Base-by-base conservation (phyloP, 2,888 invertebrate species). In the Gnatocerus cornutus region DNA sequence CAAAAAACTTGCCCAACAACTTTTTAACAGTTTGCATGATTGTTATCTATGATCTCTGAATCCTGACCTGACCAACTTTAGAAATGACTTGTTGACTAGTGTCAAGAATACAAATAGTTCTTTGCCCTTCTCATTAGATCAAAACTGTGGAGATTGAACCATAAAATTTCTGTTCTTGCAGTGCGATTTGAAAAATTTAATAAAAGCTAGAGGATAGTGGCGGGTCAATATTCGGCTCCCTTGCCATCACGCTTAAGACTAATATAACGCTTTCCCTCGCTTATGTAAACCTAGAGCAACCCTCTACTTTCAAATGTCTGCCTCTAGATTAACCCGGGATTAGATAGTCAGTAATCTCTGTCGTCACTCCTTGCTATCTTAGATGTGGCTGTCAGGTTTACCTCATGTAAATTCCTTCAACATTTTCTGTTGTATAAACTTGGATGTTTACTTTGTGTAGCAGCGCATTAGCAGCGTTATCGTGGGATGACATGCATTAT, bases 261-360 rank as follows among this genome's bases (percentile, higher is more conserved):
- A 56, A 56, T 59, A 59, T 45, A 59, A 33, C 12, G 27, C 59
- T 45, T 45, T 13, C 46, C 33, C 27, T 59, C 8, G 39, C 33
- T 33, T 59, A 33, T 46, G 59, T 43, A 46, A 59, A 59, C 59
- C 21, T 30, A 48, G 41, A 30, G 43, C 46, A 58, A 13, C 56
- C 48, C 29, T 65, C 41, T 55, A 43, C 14, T 21, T 53, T 37
- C 46, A 45, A 53, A 63, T 65, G 39, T 41, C 12, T 66, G 21
- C 50, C 13, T 39, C 56, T 12, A 58, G 56, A 65, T 65, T 56
- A 65, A 39, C 30, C 48, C 52, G 3, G 59, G 66, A 67, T 67
- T 67, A 67, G 52, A 52, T 21, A 45, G 30, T 41, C 66, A 27
- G 59, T 67, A 59, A 59, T 59, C 59, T 50, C 59, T 43, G 52